Percentiles rank a stretch among this genome's conserved stretches.
These are phyloP conservation scores for Hyles lineata DNA, from an alignment of 2,888 invertebrate genomes.

Conservation along the genomic window DNA sequence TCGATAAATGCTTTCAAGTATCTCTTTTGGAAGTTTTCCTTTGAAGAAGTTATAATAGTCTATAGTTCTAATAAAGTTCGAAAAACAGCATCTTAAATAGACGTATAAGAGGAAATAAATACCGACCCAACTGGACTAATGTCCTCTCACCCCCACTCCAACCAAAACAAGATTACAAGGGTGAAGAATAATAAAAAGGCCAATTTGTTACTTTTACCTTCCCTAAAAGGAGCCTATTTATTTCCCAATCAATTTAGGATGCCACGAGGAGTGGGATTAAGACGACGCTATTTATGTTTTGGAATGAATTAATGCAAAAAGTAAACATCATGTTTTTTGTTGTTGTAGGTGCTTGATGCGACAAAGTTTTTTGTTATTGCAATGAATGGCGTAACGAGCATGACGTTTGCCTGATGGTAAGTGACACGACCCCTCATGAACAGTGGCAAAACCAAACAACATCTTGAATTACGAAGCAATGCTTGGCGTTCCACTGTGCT, in stretches of 20 bases:
- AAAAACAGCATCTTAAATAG: conserved; percentile 25
- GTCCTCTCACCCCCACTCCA: conserved; percentile 52
- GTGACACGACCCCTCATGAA: too few relatives aligned
- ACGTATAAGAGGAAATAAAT: conserved; percentile 31
- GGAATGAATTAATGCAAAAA: background rate
- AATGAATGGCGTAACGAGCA: too few relatives aligned
- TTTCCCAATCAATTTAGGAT: conserved; percentile 58
- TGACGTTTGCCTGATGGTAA: too few relatives aligned
- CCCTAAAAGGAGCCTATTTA: conserved; percentile 61
- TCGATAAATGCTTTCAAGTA: too few relatives aligned
- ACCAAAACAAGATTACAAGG: conserved; percentile 69
- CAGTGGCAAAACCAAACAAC: too few relatives aligned
- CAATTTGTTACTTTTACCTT: conserved; percentile 73
- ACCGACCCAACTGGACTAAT: conserved; percentile 45
- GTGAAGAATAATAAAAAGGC: conserved; percentile 73
- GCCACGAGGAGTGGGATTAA: conserved; percentile 44
- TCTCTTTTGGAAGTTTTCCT: background rate
- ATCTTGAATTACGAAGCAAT: too few relatives aligned
- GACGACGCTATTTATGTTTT: conserved; percentile 33
- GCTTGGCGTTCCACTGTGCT: too few relatives aligned
- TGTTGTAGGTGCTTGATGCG: too few relatives aligned
- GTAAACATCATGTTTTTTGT: too few relatives aligned
- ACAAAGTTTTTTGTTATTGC: too few relatives aligned
- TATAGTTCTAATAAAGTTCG: background rate
- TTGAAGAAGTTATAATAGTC: too few relatives aligned